Evolutionary conservation across 2,888 invertebrate genomes (phyloP).

Genomic region (Pristionchus fissidentatus): DNA sequence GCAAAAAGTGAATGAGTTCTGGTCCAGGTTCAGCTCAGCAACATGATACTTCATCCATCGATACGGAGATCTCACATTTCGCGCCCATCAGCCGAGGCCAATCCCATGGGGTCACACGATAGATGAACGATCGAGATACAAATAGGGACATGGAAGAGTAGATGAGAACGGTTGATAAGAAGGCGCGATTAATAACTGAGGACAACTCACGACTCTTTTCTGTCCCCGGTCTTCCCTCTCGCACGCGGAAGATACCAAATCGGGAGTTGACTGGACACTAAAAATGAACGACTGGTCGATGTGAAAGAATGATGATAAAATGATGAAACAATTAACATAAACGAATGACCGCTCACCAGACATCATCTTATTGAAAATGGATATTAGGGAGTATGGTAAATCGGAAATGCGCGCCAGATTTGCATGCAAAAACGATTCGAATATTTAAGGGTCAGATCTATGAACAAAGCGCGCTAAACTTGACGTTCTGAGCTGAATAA

Average conservation of each 20-base stretch:
- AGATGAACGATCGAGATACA: background rate
- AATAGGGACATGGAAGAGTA: background rate
- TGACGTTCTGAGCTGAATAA: background rate
- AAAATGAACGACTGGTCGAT: background rate
- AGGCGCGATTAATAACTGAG: constrained; percentile 7
- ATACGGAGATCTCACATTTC: background rate
- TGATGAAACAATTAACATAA: constrained; percentile 12
- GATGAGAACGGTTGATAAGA: constrained; percentile 25
- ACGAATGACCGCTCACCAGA: background rate
- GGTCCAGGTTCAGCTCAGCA: background rate
- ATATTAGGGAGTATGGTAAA: background rate
- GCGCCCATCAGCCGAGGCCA: constrained; percentile 23
- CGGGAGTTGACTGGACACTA: background rate
- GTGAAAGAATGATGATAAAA: background rate
- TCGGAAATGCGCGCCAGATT: background rate
- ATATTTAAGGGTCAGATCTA: background rate
- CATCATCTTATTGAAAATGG: background rate
- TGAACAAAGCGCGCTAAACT: background rate
- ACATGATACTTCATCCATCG: background rate
- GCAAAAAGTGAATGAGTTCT: constrained; percentile 3
- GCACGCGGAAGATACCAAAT: background rate
- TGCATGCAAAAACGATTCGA: background rate
- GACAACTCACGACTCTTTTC: constrained; percentile 19
- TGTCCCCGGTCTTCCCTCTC: background rate
- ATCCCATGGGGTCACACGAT: constrained; percentile 12